Percentiles rank a stretch among this genome's conserved stretches.
Conservation (phyloP, 1,140 invertebrate genomes). For the Trypoxylus dichotomus region DNA sequence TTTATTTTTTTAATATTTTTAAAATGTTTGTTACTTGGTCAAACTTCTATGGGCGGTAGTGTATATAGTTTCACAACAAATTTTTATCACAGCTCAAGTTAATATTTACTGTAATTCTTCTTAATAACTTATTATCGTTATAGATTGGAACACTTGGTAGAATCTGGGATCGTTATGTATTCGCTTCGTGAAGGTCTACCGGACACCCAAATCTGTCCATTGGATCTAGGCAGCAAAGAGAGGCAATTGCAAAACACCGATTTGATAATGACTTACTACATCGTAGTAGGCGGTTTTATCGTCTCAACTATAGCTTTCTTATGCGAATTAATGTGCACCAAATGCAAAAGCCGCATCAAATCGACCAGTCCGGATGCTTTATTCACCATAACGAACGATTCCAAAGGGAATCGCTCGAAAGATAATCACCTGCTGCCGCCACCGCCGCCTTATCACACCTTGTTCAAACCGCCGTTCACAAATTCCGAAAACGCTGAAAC, state of each 20-base stretch:
- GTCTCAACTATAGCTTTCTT: conserved; percentile 63
- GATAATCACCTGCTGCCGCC: conserved; percentile 40
- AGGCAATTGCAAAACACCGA: conserved; percentile 68
- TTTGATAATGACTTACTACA: conserved; percentile 70
- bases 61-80: too few species aligned
- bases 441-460: conserved; percentile 59
- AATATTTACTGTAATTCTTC: too few species aligned
- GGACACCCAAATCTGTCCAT: conserved; percentile 71
- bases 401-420: neutral
- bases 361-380: neutral
- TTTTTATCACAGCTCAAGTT: too few species aligned
- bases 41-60: too few species aligned
- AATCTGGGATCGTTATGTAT: conserved; percentile 71
- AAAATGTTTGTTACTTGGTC: too few species aligned
- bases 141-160: conserved; percentile 65
- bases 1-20: too few species aligned
- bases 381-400: neutral
- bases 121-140: too few species aligned
- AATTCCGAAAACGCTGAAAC: conserved; percentile 57
- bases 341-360: neutral
- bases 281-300: conserved; percentile 64
- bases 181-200: conserved; percentile 63
- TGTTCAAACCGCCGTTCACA: conserved; percentile 53
- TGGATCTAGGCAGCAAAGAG: conserved; percentile 74
- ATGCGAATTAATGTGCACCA: conserved; percentile 54